These are phyloP conservation scores for Eucera pruinosa DNA, from an alignment of 2,888 invertebrate species.

Conservation along the genomic window DNA sequence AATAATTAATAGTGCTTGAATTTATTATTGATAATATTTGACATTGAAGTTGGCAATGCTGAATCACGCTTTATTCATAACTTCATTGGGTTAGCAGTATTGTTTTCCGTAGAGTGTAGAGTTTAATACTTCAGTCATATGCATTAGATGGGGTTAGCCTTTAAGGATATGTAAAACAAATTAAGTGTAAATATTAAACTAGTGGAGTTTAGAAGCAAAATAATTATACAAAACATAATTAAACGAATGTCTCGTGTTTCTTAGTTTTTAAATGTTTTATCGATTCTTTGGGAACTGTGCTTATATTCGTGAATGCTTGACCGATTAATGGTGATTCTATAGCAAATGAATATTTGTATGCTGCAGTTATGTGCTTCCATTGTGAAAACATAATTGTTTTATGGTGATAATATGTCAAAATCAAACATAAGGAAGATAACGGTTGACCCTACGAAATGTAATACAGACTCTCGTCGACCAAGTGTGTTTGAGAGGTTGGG, in stretches of 20 bases:
- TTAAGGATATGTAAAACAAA: constrained; percentile 10
- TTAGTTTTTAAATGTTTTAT: constrained; percentile 21
- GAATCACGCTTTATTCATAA: constrained; percentile 3
- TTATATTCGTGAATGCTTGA: constrained; percentile 18
- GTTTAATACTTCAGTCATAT: constrained; percentile 20
- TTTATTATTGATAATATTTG: neutral
- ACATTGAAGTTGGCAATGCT: constrained; percentile 11
- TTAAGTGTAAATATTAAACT: constrained; percentile 32
- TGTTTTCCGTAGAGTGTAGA: constrained; percentile 13
- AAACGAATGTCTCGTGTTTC: constrained; percentile 10
- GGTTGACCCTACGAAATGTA: constrained; percentile 90
- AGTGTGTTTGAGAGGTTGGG: constrained; percentile 94
- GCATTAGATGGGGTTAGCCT: constrained; percentile 18
- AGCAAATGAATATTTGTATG: constrained; percentile 69
- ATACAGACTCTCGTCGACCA: constrained; percentile 88
- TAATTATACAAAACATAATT: constrained; percentile 15
- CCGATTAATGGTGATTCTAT: constrained; percentile 62
- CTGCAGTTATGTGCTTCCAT: constrained; percentile 83
- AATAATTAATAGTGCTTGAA: neutral
- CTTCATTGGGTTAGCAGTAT: constrained; percentile 20
- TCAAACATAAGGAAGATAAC: constrained; percentile 92
- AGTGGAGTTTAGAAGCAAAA: neutral
- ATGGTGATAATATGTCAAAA: constrained; percentile 87
- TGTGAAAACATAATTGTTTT: constrained; percentile 81
- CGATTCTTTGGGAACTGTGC: constrained; percentile 8